Conservation (phyloP, 2,113 vertebrate species). For the Vulpes vulpes region DNA sequence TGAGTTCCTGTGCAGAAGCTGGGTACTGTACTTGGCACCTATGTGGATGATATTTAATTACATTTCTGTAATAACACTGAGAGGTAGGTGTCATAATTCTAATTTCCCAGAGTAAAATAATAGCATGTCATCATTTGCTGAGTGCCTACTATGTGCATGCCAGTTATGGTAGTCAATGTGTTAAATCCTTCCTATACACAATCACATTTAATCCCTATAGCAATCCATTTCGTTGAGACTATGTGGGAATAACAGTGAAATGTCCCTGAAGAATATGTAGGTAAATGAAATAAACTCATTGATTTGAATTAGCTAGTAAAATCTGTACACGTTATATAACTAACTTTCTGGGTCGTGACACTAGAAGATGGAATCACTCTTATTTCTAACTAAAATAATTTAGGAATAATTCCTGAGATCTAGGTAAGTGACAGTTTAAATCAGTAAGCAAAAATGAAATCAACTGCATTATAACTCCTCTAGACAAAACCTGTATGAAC, state of each 20-base stretch:
- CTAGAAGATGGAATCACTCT: not conserved
- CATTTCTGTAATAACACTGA: not conserved
- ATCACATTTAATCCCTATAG: not conserved
- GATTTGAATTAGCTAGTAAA: not conserved
- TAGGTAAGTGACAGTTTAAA: not conserved
- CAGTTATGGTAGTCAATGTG: not conserved
- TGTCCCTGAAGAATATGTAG: not conserved
- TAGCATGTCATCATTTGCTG: not conserved
- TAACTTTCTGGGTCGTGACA: not conserved
- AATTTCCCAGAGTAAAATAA: slow-evolving; percentile 44
- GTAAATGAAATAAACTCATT: not conserved
- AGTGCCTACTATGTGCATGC: not conserved
- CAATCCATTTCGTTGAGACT: not conserved
- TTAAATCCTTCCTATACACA: not conserved
- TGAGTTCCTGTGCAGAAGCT: slow-evolving; percentile 19
- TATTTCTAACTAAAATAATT: slow-evolving; percentile 25
- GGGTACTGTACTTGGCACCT: not conserved
- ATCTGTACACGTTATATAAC: not conserved
- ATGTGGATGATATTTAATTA: slow-evolving; percentile 22
- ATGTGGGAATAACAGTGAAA: not conserved
- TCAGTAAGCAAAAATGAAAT: not conserved
- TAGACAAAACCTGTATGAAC: not conserved
- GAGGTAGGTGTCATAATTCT: not conserved
- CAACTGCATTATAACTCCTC: not conserved
- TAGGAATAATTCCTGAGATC: not conserved